Base-by-base conservation (phyloP, 2,113 vertebrate genomes). In the Gymnarchus niloticus region DNA sequence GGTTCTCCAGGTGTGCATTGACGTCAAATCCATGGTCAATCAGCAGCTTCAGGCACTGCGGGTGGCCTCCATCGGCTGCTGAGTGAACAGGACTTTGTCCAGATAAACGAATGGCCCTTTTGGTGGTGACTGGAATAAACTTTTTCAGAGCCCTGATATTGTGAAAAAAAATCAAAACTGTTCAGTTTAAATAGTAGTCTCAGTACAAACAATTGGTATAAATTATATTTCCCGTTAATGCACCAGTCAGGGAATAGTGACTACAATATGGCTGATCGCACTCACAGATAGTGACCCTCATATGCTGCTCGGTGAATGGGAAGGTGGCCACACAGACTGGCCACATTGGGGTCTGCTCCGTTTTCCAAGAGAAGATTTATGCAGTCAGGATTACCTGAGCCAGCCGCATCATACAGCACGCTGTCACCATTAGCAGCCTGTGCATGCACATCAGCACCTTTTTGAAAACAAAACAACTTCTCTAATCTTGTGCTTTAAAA, bases 221-320 rank as follows among this genome's bases (percentile, higher is more conserved):
- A 73, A 73, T n/a, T n/a, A n/a, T 73, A 73, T 73, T 19, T 33
- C 33, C 33, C 33, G 19, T 73, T 41, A 73, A 69, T 14, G 19
- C 3, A 65, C 25, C 28, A 37, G 61, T 37, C 61, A 69, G 61
- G 28, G 37, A 69, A 73, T 73, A 80, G 21, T 21, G 46, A 37
- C 44, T 78, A n/a, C n/a, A n/a, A n/a, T n/a, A n/a, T n/a, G n/a
- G n/a, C n/a, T n/a, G n/a, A n/a, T 59, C 37, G n/a, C 37, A 54
- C 96, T 96, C 88, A 98, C 96, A 97, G 90, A 19, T 95, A 96
- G 91, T 97, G 95, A 0, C 96, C 96, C 85, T 95, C 94, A 3
- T 95, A 95, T 6, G 96, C 95, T 0, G 95, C 95, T 90, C 93
- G 93, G 90, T 97, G 96, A 88, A 98, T 95, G 10, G 96, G 96